Percentiles rank a stretch among this genome's conserved stretches.
phyloP scores from a whole-genome alignment of 2,113 vertebrate species.

The Lasiurus borealis region DNA sequence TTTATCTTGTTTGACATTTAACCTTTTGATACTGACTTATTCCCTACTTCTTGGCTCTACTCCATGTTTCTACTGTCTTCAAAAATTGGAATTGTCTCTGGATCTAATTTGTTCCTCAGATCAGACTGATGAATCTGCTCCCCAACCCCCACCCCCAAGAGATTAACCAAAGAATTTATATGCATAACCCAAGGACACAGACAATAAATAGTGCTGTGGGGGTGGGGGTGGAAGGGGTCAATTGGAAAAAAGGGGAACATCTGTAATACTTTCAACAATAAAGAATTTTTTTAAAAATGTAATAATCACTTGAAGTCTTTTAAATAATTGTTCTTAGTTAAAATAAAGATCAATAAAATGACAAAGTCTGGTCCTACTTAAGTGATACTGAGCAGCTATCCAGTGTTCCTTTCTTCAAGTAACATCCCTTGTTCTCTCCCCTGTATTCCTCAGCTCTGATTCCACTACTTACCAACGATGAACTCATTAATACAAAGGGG shows the following conservation, averaged over 20 bases:
- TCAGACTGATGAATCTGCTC: too few species aligned
- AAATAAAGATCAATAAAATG: constrained; percentile 49
- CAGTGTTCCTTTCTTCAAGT: not conserved
- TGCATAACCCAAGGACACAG: too few species aligned
- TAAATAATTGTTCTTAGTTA: not conserved
- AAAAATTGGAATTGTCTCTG: not conserved
- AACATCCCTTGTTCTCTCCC: not conserved
- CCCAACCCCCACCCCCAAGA: too few species aligned
- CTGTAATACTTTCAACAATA: too few species aligned
- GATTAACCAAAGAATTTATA: too few species aligned
- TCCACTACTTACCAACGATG: not conserved
- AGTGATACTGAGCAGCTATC: not conserved
- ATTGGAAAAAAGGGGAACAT: too few species aligned
- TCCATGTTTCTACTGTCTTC: constrained; percentile 33
- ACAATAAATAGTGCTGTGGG: too few species aligned
- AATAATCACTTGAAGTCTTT: not conserved
- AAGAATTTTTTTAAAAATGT: not conserved
- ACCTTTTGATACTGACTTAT: not conserved
- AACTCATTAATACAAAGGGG: not conserved
- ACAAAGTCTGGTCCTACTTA: not conserved
- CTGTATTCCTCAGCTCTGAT: not conserved
- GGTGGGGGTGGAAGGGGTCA: too few species aligned
- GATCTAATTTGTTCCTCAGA: too few species aligned
- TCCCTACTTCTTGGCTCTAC: not conserved
- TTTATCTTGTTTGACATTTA: constrained; percentile 33